These are phyloP conservation scores for Capitulum mitella DNA, from an alignment of 2,888 invertebrate species.

Conservation along the genomic window DNA sequence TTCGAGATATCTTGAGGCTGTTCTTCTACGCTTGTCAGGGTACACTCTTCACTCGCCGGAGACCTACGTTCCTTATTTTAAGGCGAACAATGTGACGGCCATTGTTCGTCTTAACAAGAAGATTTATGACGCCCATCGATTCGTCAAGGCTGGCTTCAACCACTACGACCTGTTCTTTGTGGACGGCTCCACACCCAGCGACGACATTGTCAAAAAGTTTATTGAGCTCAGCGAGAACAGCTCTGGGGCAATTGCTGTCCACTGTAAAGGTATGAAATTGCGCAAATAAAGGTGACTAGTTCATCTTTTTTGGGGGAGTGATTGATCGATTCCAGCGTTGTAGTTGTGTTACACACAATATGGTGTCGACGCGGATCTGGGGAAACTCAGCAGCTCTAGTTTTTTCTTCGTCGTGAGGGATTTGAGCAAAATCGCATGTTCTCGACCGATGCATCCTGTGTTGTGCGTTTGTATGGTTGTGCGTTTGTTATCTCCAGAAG, in stretches of 20 bases:
- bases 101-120: conserved; percentile 86
- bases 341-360: too few species aligned
- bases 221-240: conserved; percentile 77
- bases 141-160: conserved; percentile 79
- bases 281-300: too few species aligned
- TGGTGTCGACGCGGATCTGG: too few species aligned
- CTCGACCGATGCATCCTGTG: too few species aligned
- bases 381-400: too few species aligned
- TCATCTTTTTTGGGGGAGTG: too few species aligned
- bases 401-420: too few species aligned
- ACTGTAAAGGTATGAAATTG: conserved; percentile 89
- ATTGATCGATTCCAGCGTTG: too few species aligned
- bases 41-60: conserved; percentile 75
- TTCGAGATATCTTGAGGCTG: neutral
- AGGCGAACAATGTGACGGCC: conserved; percentile 71
- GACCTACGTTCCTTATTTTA: conserved; percentile 86
- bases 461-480: too few species aligned
- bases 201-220: conserved; percentile 80
- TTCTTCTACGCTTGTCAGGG: too few species aligned
- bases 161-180: conserved; percentile 94
- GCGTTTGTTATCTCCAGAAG: too few species aligned
- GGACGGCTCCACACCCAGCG: conserved; percentile 90
- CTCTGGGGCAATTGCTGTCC: conserved; percentile 88
- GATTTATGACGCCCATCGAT: conserved; percentile 78
- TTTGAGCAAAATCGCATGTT: too few species aligned